Base-by-base conservation (phyloP, 1,140 invertebrate genomes). In the Listronotus oregonensis region DNA sequence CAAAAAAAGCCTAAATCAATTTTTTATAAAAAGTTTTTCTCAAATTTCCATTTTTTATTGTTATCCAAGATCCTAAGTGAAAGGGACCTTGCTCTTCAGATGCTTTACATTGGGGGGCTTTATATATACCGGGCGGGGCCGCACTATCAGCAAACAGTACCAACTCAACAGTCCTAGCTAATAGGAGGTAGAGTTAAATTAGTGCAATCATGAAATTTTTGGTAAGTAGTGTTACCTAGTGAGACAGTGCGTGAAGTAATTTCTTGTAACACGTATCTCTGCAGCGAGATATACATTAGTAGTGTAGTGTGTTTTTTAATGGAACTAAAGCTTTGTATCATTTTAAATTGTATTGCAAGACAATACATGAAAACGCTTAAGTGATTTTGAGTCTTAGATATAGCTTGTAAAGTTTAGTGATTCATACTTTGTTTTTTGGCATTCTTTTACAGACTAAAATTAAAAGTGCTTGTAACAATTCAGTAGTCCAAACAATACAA, bases 61-160 rank as follows among this genome's bases (percentile, higher is more conserved):
- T 54, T 56, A 46, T 56, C 54, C 47, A 32, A 49, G 52, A 64
- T 66, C 49, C 47, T 56, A 62, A 62, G 76, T 77, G 75, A 78
- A 78, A 77, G 76, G 75, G 72, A 78, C 76, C 75, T 78, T 78
- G 76, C 72, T 73, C 72, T 71, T 73, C 71, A 66, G 70, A 70
- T 70, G 70, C 64, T 56, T 57, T 40, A 34, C 43, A 51, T 69
- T 69, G 73, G 73, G 72, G 75, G 73, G 64, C 67, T 67, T 69
- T 73, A 77, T 78, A 77, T 75, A 77, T 71, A 71, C 66, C 67
- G 57, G 68, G 61, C 52, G 66, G 66, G 69, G 72, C 64, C 59
- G 51, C 59, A 56, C 52, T 17, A 58, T 51, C 46, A 65, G 49
- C 62, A 43, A 8, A 71, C 69, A 73, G 71, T 73, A 69, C 71